phyloP scores from a whole-genome alignment of 1,140 invertebrate genomes.

The Drosophila seguyi region DNA sequence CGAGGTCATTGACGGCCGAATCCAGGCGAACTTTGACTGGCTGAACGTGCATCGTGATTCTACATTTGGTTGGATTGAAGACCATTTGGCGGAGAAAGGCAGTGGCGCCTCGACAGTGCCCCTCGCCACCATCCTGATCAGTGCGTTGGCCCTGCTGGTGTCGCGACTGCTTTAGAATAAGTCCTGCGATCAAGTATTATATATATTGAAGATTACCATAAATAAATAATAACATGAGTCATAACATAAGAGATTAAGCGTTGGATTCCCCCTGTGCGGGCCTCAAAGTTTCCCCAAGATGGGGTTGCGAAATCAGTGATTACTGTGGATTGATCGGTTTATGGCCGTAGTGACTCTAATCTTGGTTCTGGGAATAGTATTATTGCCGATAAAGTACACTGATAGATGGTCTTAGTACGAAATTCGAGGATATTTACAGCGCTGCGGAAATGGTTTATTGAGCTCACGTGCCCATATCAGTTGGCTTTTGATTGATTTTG shows the following conservation, averaged over 20 bases:
- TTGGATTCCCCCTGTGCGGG: background rate
- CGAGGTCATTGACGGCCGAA: conserved; percentile 11
- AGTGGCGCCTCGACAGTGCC: conserved; percentile 41
- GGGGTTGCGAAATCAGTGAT: conserved; percentile 16
- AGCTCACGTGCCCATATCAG: conserved; percentile 22
- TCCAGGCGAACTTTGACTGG: conserved; percentile 60
- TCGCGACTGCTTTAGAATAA: conserved; percentile 38
- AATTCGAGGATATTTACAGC: conserved; percentile 37
- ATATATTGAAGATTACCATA: conserved; percentile 8
- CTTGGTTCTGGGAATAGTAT: conserved; percentile 18
- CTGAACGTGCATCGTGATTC: conserved; percentile 53
- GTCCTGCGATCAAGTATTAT: conserved; percentile 19
- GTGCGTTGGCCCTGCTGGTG: conserved; percentile 27
- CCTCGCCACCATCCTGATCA: conserved; percentile 26
- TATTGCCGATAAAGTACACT: conserved; percentile 13
- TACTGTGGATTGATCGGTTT: conserved; percentile 30
- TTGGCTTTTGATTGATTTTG: background rate
- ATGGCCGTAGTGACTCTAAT: conserved; percentile 39
- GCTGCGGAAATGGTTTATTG: conserved; percentile 13
- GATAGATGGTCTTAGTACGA: conserved; percentile 29
- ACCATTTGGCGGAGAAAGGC: conserved; percentile 13
- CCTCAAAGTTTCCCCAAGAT: conserved; percentile 7
- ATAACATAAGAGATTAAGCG: background rate
- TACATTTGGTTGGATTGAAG: conserved; percentile 53
- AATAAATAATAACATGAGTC: conserved; percentile 21